Evolutionary conservation across 1,140 invertebrate species (phyloP), one percentile per base, ranked within the genome.

Genomic region (Phocides pigmalion): DNA sequence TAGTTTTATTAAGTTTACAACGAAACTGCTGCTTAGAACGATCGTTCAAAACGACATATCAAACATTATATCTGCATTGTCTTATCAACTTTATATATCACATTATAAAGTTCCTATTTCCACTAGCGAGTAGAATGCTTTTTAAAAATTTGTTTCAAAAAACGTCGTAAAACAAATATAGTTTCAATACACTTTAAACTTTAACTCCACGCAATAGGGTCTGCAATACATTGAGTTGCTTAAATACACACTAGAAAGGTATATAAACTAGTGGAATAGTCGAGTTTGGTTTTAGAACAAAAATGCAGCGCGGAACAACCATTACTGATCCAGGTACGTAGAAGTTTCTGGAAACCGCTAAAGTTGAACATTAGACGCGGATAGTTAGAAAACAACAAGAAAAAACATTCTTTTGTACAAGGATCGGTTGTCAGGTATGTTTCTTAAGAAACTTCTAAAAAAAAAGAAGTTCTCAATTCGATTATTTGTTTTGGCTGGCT

Each of bases 291-390:
- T 39, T 61, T 49, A 47, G 46, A 61, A 49, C 58, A 61, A 61
- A 61, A 61, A 61, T 61, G 44, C 44, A 47, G 17, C 44, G 35
- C 14, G 20, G 19, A 61, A 49, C 58, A 61, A 37, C 19, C 53
- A 56, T 42, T 56, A 42, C 58, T 41, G 42, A 61, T 37, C 12
- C 56, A 61, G 56, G 56, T 61, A 42, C 16, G 32, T 37, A 14
- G 32, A 50, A 62, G 19, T 49, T 62, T 46, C 25, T 50, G 32
- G 32, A 12, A 62, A 62, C 58, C 58, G 32, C 44, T 49, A 62
- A 62, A 62, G 58, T 62, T 62, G 9, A 62, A 50, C 58, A 50
- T 62, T 62, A 62, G 58, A 49, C 35, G 58, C 58, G 32, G 58
- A 50, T 62, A 28, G 56, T 49, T 47, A 3, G 56, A 49, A 22